Base-by-base conservation (phyloP, 1,140 invertebrate genomes). In the Anthonomus grandis region DNA sequence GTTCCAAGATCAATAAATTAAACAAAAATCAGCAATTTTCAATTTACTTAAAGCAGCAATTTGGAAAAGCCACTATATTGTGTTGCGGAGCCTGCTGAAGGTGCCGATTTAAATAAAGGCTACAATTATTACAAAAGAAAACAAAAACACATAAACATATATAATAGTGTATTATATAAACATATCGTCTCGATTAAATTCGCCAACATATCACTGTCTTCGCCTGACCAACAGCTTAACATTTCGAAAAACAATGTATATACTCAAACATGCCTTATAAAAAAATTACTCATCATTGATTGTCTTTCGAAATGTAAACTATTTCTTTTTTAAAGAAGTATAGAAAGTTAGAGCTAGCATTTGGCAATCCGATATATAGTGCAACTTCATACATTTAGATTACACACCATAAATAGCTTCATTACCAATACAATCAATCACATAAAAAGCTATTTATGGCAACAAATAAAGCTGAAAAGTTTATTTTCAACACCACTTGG, bases 341-440 rank as follows among this genome's bases (percentile, higher is more conserved):
- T 66, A 70, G n/a, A 53, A 57, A 48, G 64, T 68, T 66, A 70
- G 66, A 70, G 64, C 66, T 68, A 70, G 68, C 68, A 64, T 64
- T 68, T 66, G 60, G 68, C 68, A 70, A 62, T 62, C 68, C 65
- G 64, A 59, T 64, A 37, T 57, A 57, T 53, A 67, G 68, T 70
- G 68, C 68, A 70, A 62, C 57, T 64, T 56, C 62, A 59, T 60
- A 64, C 62, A 64, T 64, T 53, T 48, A 59, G 31, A 59, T 15
- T 53, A 59, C 57, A 52, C 25, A 24, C 42, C 36, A 41, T 24
- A 59, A 53, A 59, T 53, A 53, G 47, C 49, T 31, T 36, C 45
- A 23, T 21, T 55, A 18, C 13, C 17, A 34, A 55, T 34, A 36
- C 8, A 50, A 8, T 31, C 27, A 31, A 31, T 31, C 17, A 51